Base-by-base conservation (phyloP, 2,888 invertebrate genomes). In the Augiades crinisus region DNA sequence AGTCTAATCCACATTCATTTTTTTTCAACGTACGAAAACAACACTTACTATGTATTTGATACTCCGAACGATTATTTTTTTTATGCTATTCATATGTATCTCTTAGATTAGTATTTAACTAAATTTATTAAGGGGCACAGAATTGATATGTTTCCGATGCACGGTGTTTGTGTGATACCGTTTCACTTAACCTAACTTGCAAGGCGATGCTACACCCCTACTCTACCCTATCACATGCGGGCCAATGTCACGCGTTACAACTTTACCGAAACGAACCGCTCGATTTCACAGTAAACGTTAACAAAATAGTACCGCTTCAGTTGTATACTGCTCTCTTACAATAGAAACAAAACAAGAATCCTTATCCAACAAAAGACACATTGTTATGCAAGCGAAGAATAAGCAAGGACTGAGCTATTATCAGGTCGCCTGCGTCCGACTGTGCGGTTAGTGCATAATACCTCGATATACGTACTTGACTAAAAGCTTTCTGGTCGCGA, bases 141-240 rank as follows among this genome's bases (percentile, higher is more conserved):
- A 92, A 92, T 92, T 93, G 93, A 93, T 93, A 93, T 93, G 93
- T 93, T 93, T 93, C 85, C 92, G 93, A 93, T 92, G 91, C 75
- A 91, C 92, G 92, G 92, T 90, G 91, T 92, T 92, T 92, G 92
- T 91, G 91, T 90, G 81, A 77, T 89, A 88, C 88, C 89, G 88
- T 76, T 83, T 87, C 78, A 81, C 88, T 89, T 88, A 88, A 82
- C 77, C 89, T 89, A 89, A 82, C 77, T 87, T 84, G 84, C 86
- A 87, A 86, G 88, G 88, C 87, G 87, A 77, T 70, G 77, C 84
- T 86, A 84, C 82, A 81, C 83, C 85, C 81, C 85, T 81, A 82
- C 75, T 58, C 83, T 85, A 85, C 69, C 81, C 86, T 86, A 85
- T 85, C 86, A 83, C 88, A 84, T 82, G 80, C 82, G 82, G 83